These are phyloP conservation scores for Penaeus indicus DNA, from an alignment of 1,140 invertebrate species.

Conservation along the genomic window DNA sequence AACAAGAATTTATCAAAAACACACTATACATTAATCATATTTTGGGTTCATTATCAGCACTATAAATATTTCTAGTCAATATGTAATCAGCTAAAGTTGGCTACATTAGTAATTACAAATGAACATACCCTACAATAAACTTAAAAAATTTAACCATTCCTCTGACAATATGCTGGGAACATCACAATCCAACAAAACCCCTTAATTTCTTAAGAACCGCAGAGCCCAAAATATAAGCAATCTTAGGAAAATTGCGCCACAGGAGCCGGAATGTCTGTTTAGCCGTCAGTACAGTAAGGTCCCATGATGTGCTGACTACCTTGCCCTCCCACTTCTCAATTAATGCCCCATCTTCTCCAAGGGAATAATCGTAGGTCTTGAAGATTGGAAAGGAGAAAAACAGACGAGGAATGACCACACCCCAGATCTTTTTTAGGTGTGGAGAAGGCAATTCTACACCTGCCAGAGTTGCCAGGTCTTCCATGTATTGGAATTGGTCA, in stretches of 20 bases:
- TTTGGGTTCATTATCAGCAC: no score
- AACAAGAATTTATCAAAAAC: no score
- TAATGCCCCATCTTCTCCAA: slow-evolving; percentile 23
- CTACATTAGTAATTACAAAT: no score
- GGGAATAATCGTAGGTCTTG: slow-evolving; percentile 32
- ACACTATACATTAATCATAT: no score
- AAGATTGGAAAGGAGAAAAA: slow-evolving; percentile 46
- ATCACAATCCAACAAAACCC: not conserved
- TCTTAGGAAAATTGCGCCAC: slow-evolving; percentile 40
- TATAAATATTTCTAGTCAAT: no score
- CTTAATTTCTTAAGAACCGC: not conserved
- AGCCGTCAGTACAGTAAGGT: not conserved
- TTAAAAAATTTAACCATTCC: no score
- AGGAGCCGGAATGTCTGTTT: slow-evolving; percentile 10
- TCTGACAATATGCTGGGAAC: no score
- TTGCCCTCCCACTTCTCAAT: slow-evolving; percentile 23
- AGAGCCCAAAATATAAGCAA: slow-evolving; percentile 22
- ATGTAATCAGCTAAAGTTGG: no score
- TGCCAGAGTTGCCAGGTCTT: slow-evolving; percentile 35
- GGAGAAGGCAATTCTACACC: slow-evolving; percentile 22
- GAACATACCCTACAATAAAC: no score
- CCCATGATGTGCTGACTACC: slow-evolving; percentile 20
- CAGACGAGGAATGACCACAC: slow-evolving; percentile 12
- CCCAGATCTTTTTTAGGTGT: slow-evolving; percentile 19
- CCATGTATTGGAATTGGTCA: slow-evolving; percentile 41